phyloP scores from a whole-genome alignment of 2,113 vertebrate genomes.

The Microtus oregoni region DNA sequence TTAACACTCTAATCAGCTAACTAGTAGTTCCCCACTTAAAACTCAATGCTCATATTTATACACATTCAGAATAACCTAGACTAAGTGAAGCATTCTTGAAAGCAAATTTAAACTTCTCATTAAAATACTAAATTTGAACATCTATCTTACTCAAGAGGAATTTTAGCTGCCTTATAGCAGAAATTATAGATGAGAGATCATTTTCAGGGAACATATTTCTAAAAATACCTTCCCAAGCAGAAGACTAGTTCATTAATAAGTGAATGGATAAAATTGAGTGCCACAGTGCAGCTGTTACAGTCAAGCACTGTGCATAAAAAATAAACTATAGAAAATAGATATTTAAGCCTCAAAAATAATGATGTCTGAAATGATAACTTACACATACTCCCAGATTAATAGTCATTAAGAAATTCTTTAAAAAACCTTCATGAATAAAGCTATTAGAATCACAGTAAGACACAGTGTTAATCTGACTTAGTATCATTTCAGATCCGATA shows the following conservation, averaged over 20 bases:
- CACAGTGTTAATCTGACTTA: not conserved
- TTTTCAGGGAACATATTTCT: constrained; percentile 62
- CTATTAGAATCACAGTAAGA: constrained; percentile 11
- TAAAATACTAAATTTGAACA: constrained; percentile 73
- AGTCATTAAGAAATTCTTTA: constrained; percentile 1
- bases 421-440: not conserved
- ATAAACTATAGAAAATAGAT: constrained; percentile 33
- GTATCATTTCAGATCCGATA: not conserved
- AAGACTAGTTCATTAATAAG: constrained; percentile 75
- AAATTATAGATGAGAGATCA: constrained; percentile 76
- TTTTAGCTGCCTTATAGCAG: constrained; percentile 68
- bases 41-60: not conserved
- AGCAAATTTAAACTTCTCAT: constrained; percentile 71
- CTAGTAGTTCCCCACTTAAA: constrained; percentile 34
- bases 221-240: constrained; percentile 69
- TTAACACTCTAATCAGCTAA: constrained; percentile 8
- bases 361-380: constrained; percentile 25
- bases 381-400: not conserved
- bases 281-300: constrained; percentile 60
- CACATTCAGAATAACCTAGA: constrained; percentile 45
- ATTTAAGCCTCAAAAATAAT: constrained; percentile 44
- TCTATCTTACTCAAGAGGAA: constrained; percentile 70
- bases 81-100: constrained; percentile 65
- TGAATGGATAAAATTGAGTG: constrained; percentile 68
- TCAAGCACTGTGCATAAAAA: not conserved